Base-by-base conservation (phyloP, 2,888 invertebrate genomes). In the Drosophila kanekoi region DNA sequence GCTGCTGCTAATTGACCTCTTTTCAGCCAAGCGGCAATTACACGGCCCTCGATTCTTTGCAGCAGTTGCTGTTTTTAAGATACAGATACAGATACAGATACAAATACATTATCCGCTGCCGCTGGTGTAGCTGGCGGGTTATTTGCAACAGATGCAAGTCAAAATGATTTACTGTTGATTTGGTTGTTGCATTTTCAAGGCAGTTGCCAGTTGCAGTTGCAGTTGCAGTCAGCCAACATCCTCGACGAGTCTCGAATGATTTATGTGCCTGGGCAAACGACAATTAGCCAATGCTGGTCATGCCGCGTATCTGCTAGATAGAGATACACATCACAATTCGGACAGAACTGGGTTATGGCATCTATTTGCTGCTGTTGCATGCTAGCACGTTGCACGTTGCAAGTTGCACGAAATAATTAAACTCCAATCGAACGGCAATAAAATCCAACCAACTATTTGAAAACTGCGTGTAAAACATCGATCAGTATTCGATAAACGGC, bases 21-120 rank as follows among this genome's bases (percentile, higher is more conserved):
- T 87, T 87, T 73, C 87, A 87, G 69, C 86, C 73, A 87, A 85
- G 87, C 87, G 87, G 88, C 87, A 85, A 85, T 86, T 85, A 84
- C 72, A 77, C 65, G 86, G 84, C 81, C 81, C 84, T 84, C 84
- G 53, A 80, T 73, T 73, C 72, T 76, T 77, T 69, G 72, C 60
- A 53, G 70, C 40, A 69, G 64, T 47, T 57, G 53, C 45, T 41
- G 65, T 60, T 28, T 58, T 53, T 48, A 48, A 71, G 66, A 35
- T 65, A 63, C 52, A 73, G 56, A 41, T 54, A 62, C 52, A 73
- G 56, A 41, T 51, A 62, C 47, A 72, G 51, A 57, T 72, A 62
- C 47, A 72, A 47, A 57, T 72, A 66, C 52, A 77, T 66, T 76
- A 66, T 63, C 66, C 35, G 62, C 28, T 63, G 37, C 41, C 16